These are phyloP conservation scores for Epistrophella euchroma DNA, from an alignment of 2,888 invertebrate genomes.

Conservation along the genomic window DNA sequence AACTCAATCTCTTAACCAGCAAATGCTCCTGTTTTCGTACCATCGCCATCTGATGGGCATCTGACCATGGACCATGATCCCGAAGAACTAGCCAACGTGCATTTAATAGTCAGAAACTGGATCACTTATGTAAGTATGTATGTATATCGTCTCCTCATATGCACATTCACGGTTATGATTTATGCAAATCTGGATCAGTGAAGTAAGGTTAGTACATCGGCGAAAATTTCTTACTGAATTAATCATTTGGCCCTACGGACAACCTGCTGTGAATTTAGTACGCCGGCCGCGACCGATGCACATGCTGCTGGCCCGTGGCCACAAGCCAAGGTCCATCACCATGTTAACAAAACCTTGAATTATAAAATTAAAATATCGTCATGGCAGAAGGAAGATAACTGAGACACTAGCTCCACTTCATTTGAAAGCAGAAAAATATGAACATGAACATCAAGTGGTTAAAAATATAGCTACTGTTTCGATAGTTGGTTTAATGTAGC, in stretches of 20 bases:
- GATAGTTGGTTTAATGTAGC: neutral
- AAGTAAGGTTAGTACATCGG: slow-evolving; percentile 13
- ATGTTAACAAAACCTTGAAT: slow-evolving; percentile 1
- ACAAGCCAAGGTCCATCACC: neutral
- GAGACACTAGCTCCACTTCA: neutral
- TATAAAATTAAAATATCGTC: slow-evolving; percentile 23
- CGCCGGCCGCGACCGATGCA: neutral
- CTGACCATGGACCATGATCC: neutral
- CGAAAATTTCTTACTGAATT: slow-evolving; percentile 26
- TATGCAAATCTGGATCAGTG: slow-evolving; percentile 14
- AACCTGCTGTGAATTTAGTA: slow-evolving; percentile 10
- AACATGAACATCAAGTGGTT: neutral
- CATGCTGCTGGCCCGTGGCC: neutral
- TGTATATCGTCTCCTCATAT: neutral
- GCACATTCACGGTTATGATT: slow-evolving; percentile 22
- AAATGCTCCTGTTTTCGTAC: slow-evolving; percentile 1
- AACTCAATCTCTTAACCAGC: slow-evolving; percentile 2
- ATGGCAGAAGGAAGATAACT: neutral
- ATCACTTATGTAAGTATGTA: neutral
- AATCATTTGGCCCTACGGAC: slow-evolving; percentile 18
- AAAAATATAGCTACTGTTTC: neutral
- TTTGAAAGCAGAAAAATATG: neutral
- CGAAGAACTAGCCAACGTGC: neutral
- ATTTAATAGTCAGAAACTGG: neutral
- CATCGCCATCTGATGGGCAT: neutral